Evolutionary conservation across 2,113 vertebrate genomes (phyloP).

Genomic region (Diadophis punctatus): DNA sequence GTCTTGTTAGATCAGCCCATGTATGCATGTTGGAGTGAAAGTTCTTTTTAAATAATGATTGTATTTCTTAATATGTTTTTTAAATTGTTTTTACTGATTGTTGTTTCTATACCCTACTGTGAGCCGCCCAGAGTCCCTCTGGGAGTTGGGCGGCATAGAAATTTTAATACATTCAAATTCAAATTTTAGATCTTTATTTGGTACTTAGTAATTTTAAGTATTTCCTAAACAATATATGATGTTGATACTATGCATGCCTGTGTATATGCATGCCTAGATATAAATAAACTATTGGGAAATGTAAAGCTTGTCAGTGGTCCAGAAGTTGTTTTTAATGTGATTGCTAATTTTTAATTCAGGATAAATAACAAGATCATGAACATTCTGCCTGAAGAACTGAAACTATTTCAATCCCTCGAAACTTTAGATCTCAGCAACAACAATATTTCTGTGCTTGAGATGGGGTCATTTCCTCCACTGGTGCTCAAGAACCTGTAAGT

Average conservation of each 20-base stretch:
- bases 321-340: constrained; percentile 1
- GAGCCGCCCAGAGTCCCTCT: too few species aligned
- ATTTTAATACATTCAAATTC: too few species aligned
- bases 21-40: too few species aligned
- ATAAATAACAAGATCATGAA: constrained; percentile 84
- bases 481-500: constrained; percentile 90
- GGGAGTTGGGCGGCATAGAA: too few species aligned
- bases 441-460: constrained; percentile 81
- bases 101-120: too few species aligned
- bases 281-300: not conserved
- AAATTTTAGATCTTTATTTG: not conserved
- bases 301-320: not conserved
- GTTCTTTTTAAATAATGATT: too few species aligned
- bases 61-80: too few species aligned
- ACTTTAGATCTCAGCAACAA: constrained; percentile 93
- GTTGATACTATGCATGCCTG: not conserved
- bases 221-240: not conserved
- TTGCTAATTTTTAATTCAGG: constrained; percentile 71
- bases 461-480: constrained; percentile 78
- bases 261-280: not conserved
- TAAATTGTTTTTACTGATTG: too few species aligned
- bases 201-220: not conserved
- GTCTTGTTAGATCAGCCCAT: too few species aligned
- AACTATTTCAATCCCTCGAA: constrained; percentile 79
- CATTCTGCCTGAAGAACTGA: constrained; percentile 76